phyloP scores from a whole-genome alignment of 2,888 invertebrate genomes.

The Ectemnius continuus region DNA sequence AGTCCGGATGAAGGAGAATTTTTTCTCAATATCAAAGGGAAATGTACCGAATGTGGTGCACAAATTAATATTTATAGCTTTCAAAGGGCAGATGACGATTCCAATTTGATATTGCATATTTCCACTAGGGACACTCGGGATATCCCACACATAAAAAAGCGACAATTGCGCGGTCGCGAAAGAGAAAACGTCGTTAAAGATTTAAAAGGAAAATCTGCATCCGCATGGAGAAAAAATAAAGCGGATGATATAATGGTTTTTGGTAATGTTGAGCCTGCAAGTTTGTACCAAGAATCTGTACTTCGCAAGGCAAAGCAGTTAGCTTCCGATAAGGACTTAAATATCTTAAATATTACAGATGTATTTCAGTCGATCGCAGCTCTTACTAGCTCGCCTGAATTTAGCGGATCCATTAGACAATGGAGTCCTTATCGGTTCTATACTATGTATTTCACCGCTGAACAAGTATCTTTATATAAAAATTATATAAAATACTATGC shows the following conservation, averaged over 20 bases:
- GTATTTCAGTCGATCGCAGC: neutral
- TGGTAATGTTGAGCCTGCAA: conserved; percentile 34
- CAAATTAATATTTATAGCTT: neutral
- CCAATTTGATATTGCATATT: neutral
- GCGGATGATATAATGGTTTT: conserved; percentile 43
- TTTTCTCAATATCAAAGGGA: neutral
- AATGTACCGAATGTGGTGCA: neutral
- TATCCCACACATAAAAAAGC: neutral
- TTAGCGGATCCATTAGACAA: neutral
- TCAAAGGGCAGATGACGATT: neutral
- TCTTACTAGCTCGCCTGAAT: neutral
- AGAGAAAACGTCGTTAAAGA: conserved; percentile 20
- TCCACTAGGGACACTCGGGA: neutral
- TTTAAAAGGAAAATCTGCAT: conserved; percentile 40
- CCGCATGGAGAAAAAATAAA: conserved; percentile 42
- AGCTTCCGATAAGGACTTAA: neutral
- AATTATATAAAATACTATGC: neutral
- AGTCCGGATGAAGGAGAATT: neutral
- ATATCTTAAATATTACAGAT: neutral
- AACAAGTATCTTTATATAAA: neutral
- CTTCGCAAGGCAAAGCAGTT: neutral
- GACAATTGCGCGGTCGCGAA: neutral
- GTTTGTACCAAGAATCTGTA: conserved; percentile 12
- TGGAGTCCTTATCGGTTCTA: neutral
- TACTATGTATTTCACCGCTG: neutral